Conservation (phyloP, 2,797 vertebrate genomes). For the Esox masquinongy region DNA sequence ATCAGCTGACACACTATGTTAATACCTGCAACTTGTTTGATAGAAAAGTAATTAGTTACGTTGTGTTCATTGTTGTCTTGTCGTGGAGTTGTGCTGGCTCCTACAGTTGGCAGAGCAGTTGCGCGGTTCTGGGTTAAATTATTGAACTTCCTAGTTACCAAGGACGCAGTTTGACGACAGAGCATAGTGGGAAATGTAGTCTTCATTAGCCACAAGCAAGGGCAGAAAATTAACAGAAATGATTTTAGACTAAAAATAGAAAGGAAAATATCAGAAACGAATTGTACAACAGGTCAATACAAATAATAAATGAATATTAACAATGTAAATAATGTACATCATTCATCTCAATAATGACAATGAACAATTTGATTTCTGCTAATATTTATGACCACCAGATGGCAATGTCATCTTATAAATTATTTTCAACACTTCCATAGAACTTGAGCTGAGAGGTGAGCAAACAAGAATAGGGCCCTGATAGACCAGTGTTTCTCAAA, state of each 20-base stretch:
- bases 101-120: slow-evolving; percentile 12
- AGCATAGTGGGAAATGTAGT: slow-evolving; percentile 58
- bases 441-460: too few relatives aligned
- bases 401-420: slow-evolving; percentile 33
- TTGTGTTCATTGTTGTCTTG: not conserved
- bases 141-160: slow-evolving; percentile 61
- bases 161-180: slow-evolving; percentile 38
- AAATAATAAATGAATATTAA: not conserved
- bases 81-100: not conserved
- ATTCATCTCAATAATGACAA: not conserved
- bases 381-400: slow-evolving; percentile 46
- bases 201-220: not conserved
- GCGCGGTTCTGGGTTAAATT: slow-evolving; percentile 43
- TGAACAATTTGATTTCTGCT: not conserved
- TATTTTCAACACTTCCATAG: not conserved
- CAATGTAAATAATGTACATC: not conserved
- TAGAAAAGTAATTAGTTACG: not conserved
- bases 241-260: not conserved
- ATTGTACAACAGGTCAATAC: not conserved
- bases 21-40: not conserved
- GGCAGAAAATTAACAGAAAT: not conserved
- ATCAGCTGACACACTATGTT: not conserved
- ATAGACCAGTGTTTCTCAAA: too few relatives aligned
- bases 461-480: too few relatives aligned
- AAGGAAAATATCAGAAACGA: not conserved